A percentile compares a stretch with the other conserved stretches of the same genome.
These are phyloP conservation scores for Anser cygnoides DNA, from an alignment of 2,113 vertebrate species.

Conservation along the genomic window DNA sequence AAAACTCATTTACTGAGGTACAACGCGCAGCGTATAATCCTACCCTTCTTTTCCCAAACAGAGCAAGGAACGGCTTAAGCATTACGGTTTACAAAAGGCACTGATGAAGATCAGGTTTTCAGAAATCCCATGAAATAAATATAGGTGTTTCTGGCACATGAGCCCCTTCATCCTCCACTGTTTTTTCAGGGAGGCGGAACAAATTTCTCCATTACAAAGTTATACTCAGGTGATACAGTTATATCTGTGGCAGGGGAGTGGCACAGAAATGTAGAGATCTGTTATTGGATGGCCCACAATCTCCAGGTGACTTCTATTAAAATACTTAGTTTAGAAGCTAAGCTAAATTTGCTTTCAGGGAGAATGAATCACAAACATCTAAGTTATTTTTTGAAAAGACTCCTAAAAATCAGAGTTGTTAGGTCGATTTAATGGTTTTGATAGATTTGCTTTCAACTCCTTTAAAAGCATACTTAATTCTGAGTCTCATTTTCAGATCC, in stretches of 20 bases:
- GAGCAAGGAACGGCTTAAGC: background rate
- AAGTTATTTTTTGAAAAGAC: background rate
- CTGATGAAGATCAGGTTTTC: background rate
- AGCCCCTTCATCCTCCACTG: background rate
- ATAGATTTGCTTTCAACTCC: background rate
- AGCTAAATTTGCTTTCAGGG: background rate
- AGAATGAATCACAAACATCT: background rate
- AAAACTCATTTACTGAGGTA: background rate
- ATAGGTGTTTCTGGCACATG: background rate
- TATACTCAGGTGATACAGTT: background rate
- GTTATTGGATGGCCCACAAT: background rate
- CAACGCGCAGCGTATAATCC: background rate
- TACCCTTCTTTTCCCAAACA: background rate
- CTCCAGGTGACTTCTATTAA: background rate
- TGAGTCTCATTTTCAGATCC: background rate
- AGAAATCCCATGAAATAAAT: background rate
- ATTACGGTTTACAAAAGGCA: background rate
- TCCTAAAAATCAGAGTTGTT: background rate
- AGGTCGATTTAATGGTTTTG: background rate
- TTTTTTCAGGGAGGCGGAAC: background rate
- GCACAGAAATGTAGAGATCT: background rate
- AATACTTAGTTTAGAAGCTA: background rate
- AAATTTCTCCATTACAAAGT: background rate
- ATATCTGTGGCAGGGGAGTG: accelerated
- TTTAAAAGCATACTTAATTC: background rate